phyloP scores from a whole-genome alignment of 2,797 vertebrate species.

The Diplodus sargus region DNA sequence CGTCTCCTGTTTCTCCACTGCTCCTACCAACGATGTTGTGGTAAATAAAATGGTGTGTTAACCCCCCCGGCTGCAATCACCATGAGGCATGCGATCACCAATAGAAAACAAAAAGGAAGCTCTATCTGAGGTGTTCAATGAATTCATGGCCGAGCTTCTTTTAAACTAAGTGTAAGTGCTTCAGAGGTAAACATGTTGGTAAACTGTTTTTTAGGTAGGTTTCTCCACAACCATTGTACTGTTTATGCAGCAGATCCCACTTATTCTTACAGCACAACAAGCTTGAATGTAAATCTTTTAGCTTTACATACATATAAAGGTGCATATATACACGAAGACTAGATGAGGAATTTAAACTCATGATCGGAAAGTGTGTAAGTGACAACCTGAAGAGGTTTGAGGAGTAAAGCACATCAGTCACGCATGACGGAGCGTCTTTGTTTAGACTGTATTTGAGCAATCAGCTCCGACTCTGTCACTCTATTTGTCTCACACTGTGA shows the following conservation, averaged over 20 bases:
- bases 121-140: background rate
- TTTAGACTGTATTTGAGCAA: conserved; percentile 69
- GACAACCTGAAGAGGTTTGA: conserved; percentile 60
- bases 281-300: conserved; percentile 13
- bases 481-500: conserved; percentile 61
- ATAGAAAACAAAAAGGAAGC: conserved; percentile 21
- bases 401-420: conserved; percentile 61
- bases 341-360: conserved; percentile 33
- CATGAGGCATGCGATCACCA: conserved; percentile 22
- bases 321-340: background rate
- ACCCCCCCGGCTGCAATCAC: conserved; percentile 32
- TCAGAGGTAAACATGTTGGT: conserved; percentile 36
- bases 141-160: background rate
- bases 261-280: background rate
- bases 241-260: background rate
- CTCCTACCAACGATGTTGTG: conserved; percentile 57
- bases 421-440: conserved; percentile 58
- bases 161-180: background rate
- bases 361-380: conserved; percentile 40
- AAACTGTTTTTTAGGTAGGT: conserved; percentile 34
- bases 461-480: conserved; percentile 61
- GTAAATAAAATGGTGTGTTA: conserved; percentile 67
- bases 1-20: conserved; percentile 66
- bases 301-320: background rate
- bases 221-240: background rate